A percentile compares a stretch with the other conserved stretches of the same genome.
phyloP scores from a whole-genome alignment of 2,888 invertebrate genomes.

The Diogma glabrata region DNA sequence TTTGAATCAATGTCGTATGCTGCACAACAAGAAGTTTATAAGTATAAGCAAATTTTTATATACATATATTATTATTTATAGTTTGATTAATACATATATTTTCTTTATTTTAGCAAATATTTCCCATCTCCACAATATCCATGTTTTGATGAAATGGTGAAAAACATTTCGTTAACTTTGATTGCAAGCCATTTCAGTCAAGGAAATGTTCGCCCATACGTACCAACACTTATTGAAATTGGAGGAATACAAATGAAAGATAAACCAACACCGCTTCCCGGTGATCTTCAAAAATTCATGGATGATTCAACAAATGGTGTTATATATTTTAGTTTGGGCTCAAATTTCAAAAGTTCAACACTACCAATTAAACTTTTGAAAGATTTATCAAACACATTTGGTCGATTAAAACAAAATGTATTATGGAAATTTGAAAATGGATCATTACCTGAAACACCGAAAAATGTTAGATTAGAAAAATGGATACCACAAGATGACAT shows the following conservation, averaged over 20 bases:
- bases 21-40: too few relatives aligned
- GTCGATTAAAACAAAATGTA: conserved; percentile 32
- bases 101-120: conserved; percentile 20
- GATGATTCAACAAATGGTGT: conserved; percentile 28
- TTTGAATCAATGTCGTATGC: too few relatives aligned
- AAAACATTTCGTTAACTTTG: conserved; percentile 7
- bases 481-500: conserved; percentile 32
- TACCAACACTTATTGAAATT: conserved; percentile 13
- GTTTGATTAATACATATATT: conserved; percentile 21
- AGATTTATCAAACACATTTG: conserved; percentile 3
- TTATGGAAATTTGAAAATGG: conserved; percentile 37
- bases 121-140: conserved; percentile 27
- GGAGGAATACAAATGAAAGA: conserved; percentile 12
- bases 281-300: conserved; percentile 24
- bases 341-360: conserved; percentile 11
- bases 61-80: too few relatives aligned
- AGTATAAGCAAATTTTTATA: too few relatives aligned
- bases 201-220: conserved; percentile 5
- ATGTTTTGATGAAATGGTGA: conserved; percentile 8
- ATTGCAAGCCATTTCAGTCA: conserved; percentile 4
- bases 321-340: conserved; percentile 30
- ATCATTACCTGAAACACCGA: conserved; percentile 26
- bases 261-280: conserved; percentile 5
- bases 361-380: conserved; percentile 9
- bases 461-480: conserved; percentile 32